Conservation (phyloP, 2,797 vertebrate genomes). For the Anas acuta region DNA sequence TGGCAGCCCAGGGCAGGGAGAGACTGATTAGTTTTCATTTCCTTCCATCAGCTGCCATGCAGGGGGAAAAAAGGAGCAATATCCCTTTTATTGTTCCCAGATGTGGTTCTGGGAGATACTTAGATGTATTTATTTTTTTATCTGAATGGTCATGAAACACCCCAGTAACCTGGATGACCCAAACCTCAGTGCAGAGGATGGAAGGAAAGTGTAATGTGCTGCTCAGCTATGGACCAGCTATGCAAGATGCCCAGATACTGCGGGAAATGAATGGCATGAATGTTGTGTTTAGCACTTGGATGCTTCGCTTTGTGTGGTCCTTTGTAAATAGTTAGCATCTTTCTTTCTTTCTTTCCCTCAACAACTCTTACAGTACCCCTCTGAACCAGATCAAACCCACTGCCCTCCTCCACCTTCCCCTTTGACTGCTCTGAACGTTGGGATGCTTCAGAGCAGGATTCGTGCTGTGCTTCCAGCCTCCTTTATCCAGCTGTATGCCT, state of each 20-base stretch:
- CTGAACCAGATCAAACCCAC: not conserved
- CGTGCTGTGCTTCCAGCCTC: not conserved
- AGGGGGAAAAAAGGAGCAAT: fast-evolving
- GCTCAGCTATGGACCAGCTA: not conserved
- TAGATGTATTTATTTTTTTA: not conserved
- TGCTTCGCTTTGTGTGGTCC: not conserved
- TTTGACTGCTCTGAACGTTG: not conserved
- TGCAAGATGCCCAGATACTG: not conserved
- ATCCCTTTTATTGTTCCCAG: not conserved
- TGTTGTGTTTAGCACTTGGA: not conserved
- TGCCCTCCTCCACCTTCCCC: not conserved
- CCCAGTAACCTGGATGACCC: not conserved
- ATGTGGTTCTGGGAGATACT: not conserved
- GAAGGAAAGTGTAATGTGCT: not conserved
- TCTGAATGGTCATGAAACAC: not conserved
- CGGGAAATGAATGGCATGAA: not conserved
- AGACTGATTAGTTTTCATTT: not conserved
- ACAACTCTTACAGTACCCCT: not conserved
- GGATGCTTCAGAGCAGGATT: not conserved
- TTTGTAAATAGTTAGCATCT: not conserved
- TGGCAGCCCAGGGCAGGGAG: not conserved
- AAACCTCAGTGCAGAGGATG: not conserved
- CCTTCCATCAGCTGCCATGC: not conserved
- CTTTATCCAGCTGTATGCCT: not conserved
- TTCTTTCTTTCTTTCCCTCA: not conserved